Conservation (phyloP, 2,888 invertebrate species). For the Eupithecia dodoneata region DNA sequence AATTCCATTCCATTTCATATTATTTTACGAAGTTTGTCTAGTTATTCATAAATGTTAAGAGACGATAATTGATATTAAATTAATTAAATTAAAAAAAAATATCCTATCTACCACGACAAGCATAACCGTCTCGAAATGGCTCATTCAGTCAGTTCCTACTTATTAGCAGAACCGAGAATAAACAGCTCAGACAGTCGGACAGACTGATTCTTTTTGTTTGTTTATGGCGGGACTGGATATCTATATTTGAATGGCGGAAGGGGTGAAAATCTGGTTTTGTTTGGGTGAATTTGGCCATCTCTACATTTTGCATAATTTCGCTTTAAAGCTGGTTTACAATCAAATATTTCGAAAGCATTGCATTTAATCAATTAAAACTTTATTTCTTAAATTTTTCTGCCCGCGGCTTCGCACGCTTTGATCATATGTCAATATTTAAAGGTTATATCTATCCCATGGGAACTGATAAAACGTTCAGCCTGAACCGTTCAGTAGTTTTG, state of each 20-base stretch:
- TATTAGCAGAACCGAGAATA: slow-evolving; percentile 33
- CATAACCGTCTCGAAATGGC: not conserved
- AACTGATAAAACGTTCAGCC: no score
- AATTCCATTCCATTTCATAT: no score
- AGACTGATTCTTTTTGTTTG: slow-evolving; percentile 36
- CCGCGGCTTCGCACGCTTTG: no score
- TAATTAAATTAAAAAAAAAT: no score
- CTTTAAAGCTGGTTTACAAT: not conserved
- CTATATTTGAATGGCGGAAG: slow-evolving; percentile 23
- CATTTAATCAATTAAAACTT: not conserved
- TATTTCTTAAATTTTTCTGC: no score
- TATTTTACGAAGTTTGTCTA: no score
- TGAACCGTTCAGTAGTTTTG: no score
- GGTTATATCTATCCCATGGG: no score
- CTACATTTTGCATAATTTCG: not conserved
- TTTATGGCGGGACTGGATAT: slow-evolving; percentile 26
- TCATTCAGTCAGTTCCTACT: slow-evolving; percentile 8
- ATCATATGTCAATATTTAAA: no score
- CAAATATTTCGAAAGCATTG: not conserved
- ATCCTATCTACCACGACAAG: not conserved
- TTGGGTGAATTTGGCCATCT: not conserved
- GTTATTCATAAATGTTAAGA: no score
- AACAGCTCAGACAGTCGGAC: slow-evolving; percentile 37
- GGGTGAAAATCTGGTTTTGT: not conserved
- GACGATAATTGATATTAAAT: no score